Evolutionary conservation across 2,888 invertebrate genomes (phyloP).

Genomic region (Hermaeophaga mercurialis): DNA sequence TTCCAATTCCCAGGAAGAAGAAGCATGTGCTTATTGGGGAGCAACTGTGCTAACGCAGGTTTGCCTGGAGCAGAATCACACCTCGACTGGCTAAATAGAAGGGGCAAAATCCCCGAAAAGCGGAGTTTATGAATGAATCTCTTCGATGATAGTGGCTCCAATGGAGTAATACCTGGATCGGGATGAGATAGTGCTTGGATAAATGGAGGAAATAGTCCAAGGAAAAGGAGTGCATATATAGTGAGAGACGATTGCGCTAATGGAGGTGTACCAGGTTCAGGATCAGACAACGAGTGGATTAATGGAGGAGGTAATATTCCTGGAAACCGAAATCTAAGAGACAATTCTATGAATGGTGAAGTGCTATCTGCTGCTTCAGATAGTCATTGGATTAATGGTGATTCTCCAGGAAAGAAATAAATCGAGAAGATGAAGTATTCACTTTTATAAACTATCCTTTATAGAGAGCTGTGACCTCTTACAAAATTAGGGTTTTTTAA

Average conservation of each 20-base stretch:
- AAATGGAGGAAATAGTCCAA: conserved; percentile 36
- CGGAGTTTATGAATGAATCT: conserved; percentile 55
- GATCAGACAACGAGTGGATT: conserved; percentile 45
- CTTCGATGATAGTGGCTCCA: conserved; percentile 63
- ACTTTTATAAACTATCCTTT: not conserved
- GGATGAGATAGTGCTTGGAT: conserved; percentile 49
- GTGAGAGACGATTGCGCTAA: conserved; percentile 61
- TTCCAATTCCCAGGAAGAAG: too few relatives aligned
- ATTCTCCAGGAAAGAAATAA: conserved; percentile 44
- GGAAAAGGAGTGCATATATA: conserved; percentile 35
- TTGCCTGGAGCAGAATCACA: too few relatives aligned
- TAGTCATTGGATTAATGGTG: conserved; percentile 40
- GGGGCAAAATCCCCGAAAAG: conserved; percentile 40
- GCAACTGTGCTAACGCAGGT: too few relatives aligned
- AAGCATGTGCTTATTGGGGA: too few relatives aligned
- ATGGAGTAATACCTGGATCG: conserved; percentile 58
- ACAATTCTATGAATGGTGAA: conserved; percentile 30
- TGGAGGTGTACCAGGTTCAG: conserved; percentile 59
- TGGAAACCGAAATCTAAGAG: conserved; percentile 34
- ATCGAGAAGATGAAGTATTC: too few relatives aligned
- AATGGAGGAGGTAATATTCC: conserved; percentile 33
- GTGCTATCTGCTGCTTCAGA: not conserved
- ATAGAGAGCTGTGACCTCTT: not conserved
- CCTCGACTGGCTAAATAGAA: too few relatives aligned
- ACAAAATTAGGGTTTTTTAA: not conserved